These are phyloP conservation scores for Deladenus siricidicola DNA, from an alignment of 2,888 invertebrate genomes.

Conservation along the genomic window DNA sequence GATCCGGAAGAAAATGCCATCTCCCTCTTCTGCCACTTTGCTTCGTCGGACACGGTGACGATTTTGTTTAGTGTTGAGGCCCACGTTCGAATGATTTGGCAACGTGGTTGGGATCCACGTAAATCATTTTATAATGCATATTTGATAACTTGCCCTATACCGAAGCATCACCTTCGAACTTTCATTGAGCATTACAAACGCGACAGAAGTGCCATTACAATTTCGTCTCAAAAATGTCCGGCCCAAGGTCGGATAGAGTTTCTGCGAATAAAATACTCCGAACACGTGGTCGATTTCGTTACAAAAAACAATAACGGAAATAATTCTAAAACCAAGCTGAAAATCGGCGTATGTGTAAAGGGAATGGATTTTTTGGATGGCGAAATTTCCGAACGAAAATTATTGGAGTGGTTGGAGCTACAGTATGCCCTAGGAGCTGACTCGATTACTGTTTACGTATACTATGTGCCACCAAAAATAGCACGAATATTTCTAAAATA, in stretches of 20 bases:
- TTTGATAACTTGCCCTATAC: constrained; percentile 44
- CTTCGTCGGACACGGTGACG: constrained; percentile 11
- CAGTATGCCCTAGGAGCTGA: constrained; percentile 74
- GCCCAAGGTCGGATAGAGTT: neutral
- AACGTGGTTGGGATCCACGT: constrained; percentile 48
- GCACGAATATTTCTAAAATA: constrained; percentile 68
- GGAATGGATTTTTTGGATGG: constrained; percentile 75
- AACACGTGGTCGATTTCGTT: neutral
- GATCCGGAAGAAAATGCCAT: constrained; percentile 17
- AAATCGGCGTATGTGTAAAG: constrained; percentile 66
- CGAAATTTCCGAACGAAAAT: constrained; percentile 10
- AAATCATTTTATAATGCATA: constrained; percentile 39
- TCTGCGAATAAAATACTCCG: too few species aligned
- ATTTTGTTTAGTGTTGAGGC: constrained; percentile 24
- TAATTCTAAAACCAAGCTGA: neutral
- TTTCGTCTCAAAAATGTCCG: constrained; percentile 2
- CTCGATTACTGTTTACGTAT: constrained; percentile 65
- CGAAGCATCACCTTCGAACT: constrained; percentile 15
- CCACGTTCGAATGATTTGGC: constrained; percentile 49
- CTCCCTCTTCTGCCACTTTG: constrained; percentile 29
- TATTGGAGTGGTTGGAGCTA: constrained; percentile 89
- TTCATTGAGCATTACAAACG: constrained; percentile 1
- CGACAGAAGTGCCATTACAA: neutral
- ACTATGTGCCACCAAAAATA: constrained; percentile 77
- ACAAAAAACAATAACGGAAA: neutral